These are phyloP conservation scores for Xerus inauris DNA, from an alignment of 2,113 vertebrate genomes.

Conservation along the genomic window DNA sequence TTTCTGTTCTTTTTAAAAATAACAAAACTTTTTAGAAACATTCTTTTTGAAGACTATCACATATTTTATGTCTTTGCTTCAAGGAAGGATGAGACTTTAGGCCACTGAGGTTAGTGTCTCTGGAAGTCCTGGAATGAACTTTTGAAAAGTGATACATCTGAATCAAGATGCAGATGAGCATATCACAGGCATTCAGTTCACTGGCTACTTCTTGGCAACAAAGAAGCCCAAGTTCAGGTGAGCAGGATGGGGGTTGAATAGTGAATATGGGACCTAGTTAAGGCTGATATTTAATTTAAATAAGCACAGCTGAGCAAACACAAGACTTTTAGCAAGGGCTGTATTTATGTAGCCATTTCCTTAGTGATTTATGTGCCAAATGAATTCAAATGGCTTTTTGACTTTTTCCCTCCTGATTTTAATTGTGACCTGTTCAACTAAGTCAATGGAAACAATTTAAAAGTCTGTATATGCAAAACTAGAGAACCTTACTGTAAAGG, in stretches of 20 bases:
- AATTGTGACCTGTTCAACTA: slow-evolving; percentile 43
- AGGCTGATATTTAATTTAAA: slow-evolving; percentile 64
- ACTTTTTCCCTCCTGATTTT: slow-evolving; percentile 42
- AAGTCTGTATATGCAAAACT: background rate
- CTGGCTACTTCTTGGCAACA: background rate
- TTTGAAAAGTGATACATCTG: background rate
- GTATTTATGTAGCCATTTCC: slow-evolving; percentile 73
- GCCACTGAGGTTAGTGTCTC: background rate
- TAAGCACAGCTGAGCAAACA: slow-evolving; percentile 79
- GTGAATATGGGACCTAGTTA: slow-evolving; percentile 52
- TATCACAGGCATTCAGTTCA: background rate
- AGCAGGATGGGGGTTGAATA: slow-evolving; percentile 1
- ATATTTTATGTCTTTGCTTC: background rate
- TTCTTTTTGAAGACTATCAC: background rate
- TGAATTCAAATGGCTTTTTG: slow-evolving; percentile 53
- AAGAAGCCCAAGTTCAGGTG: slow-evolving; percentile 64
- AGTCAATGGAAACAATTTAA: slow-evolving; percentile 31
- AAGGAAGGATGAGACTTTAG: background rate
- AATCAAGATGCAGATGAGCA: background rate
- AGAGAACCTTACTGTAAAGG: background rate
- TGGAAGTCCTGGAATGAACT: background rate
- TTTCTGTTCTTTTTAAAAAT: background rate
- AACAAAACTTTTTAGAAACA: background rate
- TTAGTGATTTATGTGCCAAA: slow-evolving; percentile 58
- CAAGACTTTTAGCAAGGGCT: slow-evolving; percentile 36